A percentile compares a stretch with the other conserved stretches of the same genome.
phyloP scores from a whole-genome alignment of 2,888 invertebrate genomes.

The Agonopterix alstromeriana region DNA sequence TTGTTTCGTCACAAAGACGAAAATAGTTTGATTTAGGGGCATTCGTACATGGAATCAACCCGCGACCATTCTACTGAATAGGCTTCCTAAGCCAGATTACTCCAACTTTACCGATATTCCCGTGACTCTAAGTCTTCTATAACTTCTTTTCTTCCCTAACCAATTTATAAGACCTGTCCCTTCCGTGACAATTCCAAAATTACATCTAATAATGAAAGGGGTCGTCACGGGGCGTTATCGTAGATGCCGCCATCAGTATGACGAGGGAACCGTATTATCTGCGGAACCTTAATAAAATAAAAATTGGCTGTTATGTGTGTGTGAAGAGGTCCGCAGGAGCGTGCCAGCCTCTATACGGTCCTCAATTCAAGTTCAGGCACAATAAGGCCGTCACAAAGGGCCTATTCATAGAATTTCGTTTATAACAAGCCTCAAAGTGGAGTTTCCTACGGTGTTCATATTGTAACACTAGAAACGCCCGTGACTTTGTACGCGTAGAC shows the following conservation, averaged over 20 bases:
- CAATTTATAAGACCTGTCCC: background rate
- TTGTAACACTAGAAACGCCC: too few relatives aligned
- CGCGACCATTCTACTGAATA: constrained; percentile 16
- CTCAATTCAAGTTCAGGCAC: constrained; percentile 32
- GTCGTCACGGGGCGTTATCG: constrained; percentile 4
- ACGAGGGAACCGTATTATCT: constrained; percentile 8
- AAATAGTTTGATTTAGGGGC: background rate
- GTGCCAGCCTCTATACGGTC: constrained; percentile 11
- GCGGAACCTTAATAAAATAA: constrained; percentile 23
- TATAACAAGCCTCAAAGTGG: constrained; percentile 16
- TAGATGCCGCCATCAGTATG: constrained; percentile 1
- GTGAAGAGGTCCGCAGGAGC: constrained; percentile 26
- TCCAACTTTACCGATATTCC: constrained; percentile 12
- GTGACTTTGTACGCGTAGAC: too few relatives aligned
- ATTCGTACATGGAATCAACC: background rate
- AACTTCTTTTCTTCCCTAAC: background rate
- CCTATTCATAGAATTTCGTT: constrained; percentile 38
- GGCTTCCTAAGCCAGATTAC: constrained; percentile 49
- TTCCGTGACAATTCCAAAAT: background rate
- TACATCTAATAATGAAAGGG: background rate
- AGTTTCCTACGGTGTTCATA: too few relatives aligned
- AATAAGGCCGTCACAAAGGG: constrained; percentile 40
- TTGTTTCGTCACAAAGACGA: too few relatives aligned
- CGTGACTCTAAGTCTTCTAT: background rate
- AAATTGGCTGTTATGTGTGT: constrained; percentile 20